A percentile compares a stretch with the other conserved stretches of the same genome.
Conservation (phyloP, 2,797 vertebrate species). For the Dendrocincla tyrannina region DNA sequence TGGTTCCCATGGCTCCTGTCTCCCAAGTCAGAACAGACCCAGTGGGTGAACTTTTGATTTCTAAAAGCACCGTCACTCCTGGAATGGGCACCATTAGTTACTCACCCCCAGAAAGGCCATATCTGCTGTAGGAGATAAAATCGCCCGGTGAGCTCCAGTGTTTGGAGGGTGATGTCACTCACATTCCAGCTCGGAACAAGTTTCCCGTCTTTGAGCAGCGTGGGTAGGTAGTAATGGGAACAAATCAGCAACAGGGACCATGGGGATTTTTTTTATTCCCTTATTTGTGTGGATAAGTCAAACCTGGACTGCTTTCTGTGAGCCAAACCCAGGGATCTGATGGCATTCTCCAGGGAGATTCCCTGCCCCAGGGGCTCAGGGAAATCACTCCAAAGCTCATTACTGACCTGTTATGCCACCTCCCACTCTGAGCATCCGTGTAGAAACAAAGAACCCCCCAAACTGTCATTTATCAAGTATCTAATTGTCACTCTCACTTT, state of each 20-base stretch:
- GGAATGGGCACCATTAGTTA: background rate
- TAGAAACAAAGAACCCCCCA: background rate
- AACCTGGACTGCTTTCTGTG: background rate
- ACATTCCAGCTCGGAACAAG: background rate
- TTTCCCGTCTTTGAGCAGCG: background rate
- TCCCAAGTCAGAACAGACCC: conserved; percentile 9
- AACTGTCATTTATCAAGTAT: background rate
- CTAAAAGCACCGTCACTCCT: background rate
- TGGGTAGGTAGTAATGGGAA: background rate
- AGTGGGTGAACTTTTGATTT: conserved; percentile 51
- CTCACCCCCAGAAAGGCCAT: background rate
- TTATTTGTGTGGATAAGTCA: background rate
- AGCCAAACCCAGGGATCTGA: background rate
- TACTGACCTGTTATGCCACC: background rate
- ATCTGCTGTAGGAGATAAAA: background rate
- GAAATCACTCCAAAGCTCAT: background rate
- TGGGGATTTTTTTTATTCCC: background rate
- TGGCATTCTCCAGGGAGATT: background rate
- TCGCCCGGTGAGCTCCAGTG: background rate
- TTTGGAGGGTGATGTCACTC: background rate
- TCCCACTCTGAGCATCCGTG: background rate
- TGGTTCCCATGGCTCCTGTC: conserved; percentile 59
- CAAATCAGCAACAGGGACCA: background rate
- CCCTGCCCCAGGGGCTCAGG: background rate
- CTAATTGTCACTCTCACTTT: conserved; percentile 6